Base-by-base conservation (phyloP, 2,113 vertebrate genomes). In the Petrocephalus microphthalmus region DNA sequence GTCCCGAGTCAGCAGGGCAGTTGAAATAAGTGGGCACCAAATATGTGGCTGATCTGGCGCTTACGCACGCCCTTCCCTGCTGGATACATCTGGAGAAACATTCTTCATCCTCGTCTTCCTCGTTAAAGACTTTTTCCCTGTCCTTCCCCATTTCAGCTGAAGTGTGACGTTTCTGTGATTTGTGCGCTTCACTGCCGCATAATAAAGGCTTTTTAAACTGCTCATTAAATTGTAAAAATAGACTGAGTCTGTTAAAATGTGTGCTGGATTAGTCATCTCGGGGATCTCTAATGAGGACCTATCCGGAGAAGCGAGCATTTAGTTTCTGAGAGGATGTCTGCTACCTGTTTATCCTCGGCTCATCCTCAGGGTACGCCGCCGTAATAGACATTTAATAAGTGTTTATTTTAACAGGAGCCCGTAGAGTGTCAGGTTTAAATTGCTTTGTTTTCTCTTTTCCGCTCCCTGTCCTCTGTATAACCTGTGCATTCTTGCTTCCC, bases 191-290 rank as follows among this genome's bases (percentile, higher is more conserved):
- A 47, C 47, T 10, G n/a, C 20, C 5, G 22, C 47, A 84, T 84
- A 51, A 51, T 84, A 84, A 84, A 84, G 20, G 8, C 81, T 84
- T 78, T 15, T 78, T 19, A 78, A 78, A 78, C 71, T 17, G 33
- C 71, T 78, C 71, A 78, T 78, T 78, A 78, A 78, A 78, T 19
- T 78, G 71, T 78, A 78, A 78, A 78, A 78, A 78, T 33, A 78
- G 71, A 37, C 29, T 78, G 71, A 19, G 15, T 78, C 71, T 78
- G 33, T 42, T 42, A 7, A 33, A 33, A 42, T 78, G 71, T 42
- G 33, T 0, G 29, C 33, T 42, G 33, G 5, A 78, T 42, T 19
- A 78, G 33, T 78, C 71, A 78, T 42, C 71, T 6, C 29, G 17
- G 33, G 71, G 13, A 78, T 42, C n/a, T 67, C 60, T 67, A 67